Evolutionary conservation across 2,888 invertebrate genomes (phyloP), one percentile per base, ranked within the genome.

Genomic region (Adelognathus sp.): DNA sequence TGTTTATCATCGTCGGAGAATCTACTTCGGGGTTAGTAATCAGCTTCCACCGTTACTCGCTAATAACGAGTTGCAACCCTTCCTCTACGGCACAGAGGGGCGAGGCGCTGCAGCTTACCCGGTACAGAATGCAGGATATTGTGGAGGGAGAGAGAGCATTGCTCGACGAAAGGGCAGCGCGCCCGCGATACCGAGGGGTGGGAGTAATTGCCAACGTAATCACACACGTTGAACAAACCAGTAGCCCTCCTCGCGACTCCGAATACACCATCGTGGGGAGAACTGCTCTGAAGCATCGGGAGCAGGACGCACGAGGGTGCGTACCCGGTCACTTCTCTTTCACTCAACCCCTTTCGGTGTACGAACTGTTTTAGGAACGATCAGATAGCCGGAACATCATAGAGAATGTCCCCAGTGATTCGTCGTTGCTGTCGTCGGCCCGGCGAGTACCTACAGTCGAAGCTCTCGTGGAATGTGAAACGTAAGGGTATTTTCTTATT

Each of bases 121-220:
- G 16, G 58, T 56, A 33, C 69, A 70, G 82, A 81, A 81, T 81
- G 79, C 78, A 76, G 60, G 70, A 64, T n/a, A n/a, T 67, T 44
- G 73, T 39, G 64, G 64, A n/a, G 76, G 77, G 60, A 29, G 63
- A 29, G 61, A 71, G 27, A n/a, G n/a, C n/a, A n/a, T 33, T 44
- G 67, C 76, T 64, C 61, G 69, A 72, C 75, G 69, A 75, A 63
- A 80, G 74, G 75, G 71, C 70, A 78, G 82, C 82, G 80, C 63
- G 70, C 82, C 81, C 63, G 70, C 82, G 63, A 77, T 76, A 76
- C 63, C 64, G 76, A 71, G 52, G 83, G 82, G 86, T 85, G 86
- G 88, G 86, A 87, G 89, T 90, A 90, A 90, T 90, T 90, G 89
- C 90, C 87, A 88, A 88, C 89, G 88, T 88, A 90, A 89, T 88